Base-by-base conservation (phyloP, 2,797 vertebrate species). In the Enteromius afrohamiltoni region DNA sequence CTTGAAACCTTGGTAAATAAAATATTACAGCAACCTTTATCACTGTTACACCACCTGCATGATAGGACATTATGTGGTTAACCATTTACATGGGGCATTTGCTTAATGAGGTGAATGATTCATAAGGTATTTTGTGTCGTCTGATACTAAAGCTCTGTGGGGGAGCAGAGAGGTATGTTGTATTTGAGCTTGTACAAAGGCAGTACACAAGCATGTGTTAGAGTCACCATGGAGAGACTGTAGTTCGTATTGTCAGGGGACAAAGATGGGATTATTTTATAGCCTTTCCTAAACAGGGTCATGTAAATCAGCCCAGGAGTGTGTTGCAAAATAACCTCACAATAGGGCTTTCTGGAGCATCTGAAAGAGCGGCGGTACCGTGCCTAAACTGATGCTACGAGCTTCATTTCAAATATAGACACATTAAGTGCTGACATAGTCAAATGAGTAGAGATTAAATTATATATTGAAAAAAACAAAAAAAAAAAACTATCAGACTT, bases 301-400 rank as follows among this genome's bases (percentile, higher is more conserved):
- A 92, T 92, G 93, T 94, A 93, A 94, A 95, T 93, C 92, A 94
- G 86, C 86, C 91, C 83, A 92, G 82, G 88, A 90, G 86, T 83
- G 70, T 78, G 85, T n/a, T 90, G 87, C 89, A 90, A 90, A 93
- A 88, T 90, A 86, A 89, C 83, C 89, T 84, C 89, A 87, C 91
- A 90, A 92, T 89, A 90, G 88, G 89, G 85, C 88, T 89, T 88
- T 86, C 84, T 89, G 58, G 69, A 53, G 74, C 62, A 86, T 86
- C 89, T 87, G 86, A 84, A 91, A 88, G 76, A 49, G 62, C 83
- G 29, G 31, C 53, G 3, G 26, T 58, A 47, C 23, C 6, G n/a
- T 53, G 60, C 60, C 31, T 82, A 67, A 75, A 82, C 71, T 42
- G 74, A 45, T 1, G 4, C 21, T 10, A 55, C 29, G 17, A 49